Percentiles rank a stretch among this genome's conserved stretches.
Evolutionary conservation across 1,140 invertebrate genomes (phyloP).

Genomic region (Babylonia areolata): DNA sequence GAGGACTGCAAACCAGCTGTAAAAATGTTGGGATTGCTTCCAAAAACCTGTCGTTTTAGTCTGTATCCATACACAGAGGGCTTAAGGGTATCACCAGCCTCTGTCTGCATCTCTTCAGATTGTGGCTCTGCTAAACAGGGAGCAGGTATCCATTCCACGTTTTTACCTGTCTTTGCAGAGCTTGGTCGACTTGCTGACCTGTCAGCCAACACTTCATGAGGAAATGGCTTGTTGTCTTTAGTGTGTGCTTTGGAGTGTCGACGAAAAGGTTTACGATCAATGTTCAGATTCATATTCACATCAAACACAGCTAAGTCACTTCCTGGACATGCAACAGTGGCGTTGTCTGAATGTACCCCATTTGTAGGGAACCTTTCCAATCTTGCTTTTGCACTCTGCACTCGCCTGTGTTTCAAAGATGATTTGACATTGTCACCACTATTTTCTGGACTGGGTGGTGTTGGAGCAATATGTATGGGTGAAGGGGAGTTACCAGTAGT

Average conservation of each 20-base stretch:
- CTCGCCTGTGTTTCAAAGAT: conserved; percentile 31
- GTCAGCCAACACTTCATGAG: background rate
- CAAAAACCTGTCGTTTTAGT: conserved; percentile 57
- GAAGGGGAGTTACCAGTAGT: background rate
- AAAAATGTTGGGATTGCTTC: conserved; percentile 52
- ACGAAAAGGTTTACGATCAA: conserved; percentile 4
- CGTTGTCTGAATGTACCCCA: background rate
- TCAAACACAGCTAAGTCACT: conserved; percentile 33
- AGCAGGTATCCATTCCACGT: conserved; percentile 1
- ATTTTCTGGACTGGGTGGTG: background rate
- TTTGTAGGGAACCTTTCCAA: conserved; percentile 9
- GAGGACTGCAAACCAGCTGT: background rate
- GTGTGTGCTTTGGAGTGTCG: background rate
- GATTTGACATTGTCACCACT: background rate
- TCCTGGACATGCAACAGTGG: background rate
- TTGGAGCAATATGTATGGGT: background rate
- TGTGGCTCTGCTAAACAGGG: conserved; percentile 29
- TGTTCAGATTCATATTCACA: conserved; percentile 34
- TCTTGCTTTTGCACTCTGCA: conserved; percentile 59
- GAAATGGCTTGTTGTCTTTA: background rate
- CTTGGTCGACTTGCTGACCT: conserved; percentile 39
- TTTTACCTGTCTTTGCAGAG: conserved; percentile 42
- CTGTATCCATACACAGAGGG: conserved; percentile 60
- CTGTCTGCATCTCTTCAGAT: conserved; percentile 24
- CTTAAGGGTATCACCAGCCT: conserved; percentile 42